Evolutionary conservation across 2,888 invertebrate genomes (phyloP).

Genomic region (Gerosis bhagava): DNA sequence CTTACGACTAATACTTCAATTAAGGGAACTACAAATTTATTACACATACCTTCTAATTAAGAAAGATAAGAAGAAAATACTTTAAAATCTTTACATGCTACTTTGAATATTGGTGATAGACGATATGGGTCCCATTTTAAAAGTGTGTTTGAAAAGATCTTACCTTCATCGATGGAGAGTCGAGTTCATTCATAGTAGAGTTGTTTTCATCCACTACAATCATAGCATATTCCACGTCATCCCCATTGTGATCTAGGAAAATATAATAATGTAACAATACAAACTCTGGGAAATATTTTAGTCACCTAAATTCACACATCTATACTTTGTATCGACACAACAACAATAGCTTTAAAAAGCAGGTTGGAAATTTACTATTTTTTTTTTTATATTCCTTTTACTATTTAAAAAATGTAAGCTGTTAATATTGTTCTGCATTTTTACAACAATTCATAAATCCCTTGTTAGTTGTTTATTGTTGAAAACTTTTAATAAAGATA

Average conservation of each 20-base stretch:
- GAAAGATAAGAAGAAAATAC: slow-evolving; percentile 3
- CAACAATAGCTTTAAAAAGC: slow-evolving; percentile 68
- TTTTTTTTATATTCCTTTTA: too few species aligned
- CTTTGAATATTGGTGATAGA: neutral
- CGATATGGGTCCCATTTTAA: neutral
- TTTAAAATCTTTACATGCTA: slow-evolving; percentile 13
- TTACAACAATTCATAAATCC: too few species aligned
- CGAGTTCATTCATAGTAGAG: slow-evolving; percentile 91
- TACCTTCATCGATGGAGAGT: slow-evolving; percentile 94
- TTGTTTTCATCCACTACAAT: slow-evolving; percentile 95
- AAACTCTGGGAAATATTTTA: too few species aligned
- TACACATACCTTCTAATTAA: neutral
- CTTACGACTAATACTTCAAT: slow-evolving; percentile 5
- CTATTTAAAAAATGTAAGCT: too few species aligned
- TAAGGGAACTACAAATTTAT: slow-evolving; percentile 4
- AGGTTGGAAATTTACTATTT: slow-evolving; percentile 44
- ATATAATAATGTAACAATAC: slow-evolving; percentile 20
- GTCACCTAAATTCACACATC: too few species aligned
- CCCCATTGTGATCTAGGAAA: slow-evolving; percentile 80
- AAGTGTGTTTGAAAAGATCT: slow-evolving; percentile 29
- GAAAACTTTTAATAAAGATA: too few species aligned
- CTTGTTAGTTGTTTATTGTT: too few species aligned
- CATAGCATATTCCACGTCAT: slow-evolving; percentile 94
- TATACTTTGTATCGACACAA: too few species aligned
- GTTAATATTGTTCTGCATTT: too few species aligned